Evolutionary conservation across 2,888 invertebrate genomes (phyloP).

Genomic region (Nemotelus pantherinus): DNA sequence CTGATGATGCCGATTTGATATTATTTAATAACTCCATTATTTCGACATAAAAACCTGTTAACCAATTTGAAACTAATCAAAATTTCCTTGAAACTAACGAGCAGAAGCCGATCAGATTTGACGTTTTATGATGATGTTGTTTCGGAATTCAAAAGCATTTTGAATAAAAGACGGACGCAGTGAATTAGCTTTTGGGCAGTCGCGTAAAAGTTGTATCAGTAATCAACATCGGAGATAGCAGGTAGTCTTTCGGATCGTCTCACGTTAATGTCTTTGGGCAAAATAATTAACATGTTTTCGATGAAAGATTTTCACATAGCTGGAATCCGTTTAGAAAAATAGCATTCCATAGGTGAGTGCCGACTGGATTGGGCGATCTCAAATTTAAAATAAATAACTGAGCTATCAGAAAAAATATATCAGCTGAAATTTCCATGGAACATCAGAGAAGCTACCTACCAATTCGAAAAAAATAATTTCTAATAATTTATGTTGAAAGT

Average conservation of each 20-base stretch:
- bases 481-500: background rate
- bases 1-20: background rate
- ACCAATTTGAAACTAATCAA: conserved; percentile 27
- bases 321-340: too few species aligned
- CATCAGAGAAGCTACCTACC: too few species aligned
- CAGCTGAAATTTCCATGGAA: too few species aligned
- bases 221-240: background rate
- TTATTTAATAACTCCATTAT: conserved; percentile 38
- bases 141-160: too few species aligned
- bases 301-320: conserved; percentile 3
- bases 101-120: too few species aligned
- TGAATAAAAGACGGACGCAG: too few species aligned
- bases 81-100: background rate
- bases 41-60: conserved; percentile 22
- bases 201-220: background rate
- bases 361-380: too few species aligned
- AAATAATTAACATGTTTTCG: conserved; percentile 36
- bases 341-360: too few species aligned
- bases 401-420: too few species aligned
- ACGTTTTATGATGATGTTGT: too few species aligned
- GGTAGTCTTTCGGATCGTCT: background rate
- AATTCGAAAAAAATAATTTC: too few species aligned
- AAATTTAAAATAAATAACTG: too few species aligned
- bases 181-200: background rate
- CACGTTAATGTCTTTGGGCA: background rate